Percentiles rank a stretch among this genome's conserved stretches.
Evolutionary conservation across 2,113 vertebrate species (phyloP).

Genomic region (Malurus alboscapulatus): DNA sequence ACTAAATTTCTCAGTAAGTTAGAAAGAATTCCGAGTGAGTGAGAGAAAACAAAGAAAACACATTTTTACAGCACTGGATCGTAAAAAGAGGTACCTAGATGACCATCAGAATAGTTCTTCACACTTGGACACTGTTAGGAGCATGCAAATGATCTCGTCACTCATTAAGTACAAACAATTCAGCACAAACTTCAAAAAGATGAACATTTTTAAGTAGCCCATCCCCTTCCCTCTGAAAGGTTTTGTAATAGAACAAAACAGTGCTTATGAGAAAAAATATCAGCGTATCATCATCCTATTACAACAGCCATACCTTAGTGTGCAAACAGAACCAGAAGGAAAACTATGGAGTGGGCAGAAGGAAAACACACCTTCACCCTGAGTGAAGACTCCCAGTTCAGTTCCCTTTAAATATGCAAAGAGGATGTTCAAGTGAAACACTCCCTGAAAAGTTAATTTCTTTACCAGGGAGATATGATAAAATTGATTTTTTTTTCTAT

Average conservation of each 20-base stretch:
- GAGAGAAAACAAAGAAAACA: neutral
- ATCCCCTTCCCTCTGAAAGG: neutral
- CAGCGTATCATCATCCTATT: neutral
- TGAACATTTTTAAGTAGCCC: neutral
- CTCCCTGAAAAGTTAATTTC: neutral
- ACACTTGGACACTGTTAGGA: neutral
- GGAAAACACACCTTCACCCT: neutral
- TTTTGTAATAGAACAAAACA: neutral
- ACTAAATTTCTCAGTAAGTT: neutral
- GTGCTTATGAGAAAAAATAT: neutral
- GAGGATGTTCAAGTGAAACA: neutral
- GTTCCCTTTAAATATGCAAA: neutral
- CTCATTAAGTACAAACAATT: neutral
- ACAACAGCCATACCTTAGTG: neutral
- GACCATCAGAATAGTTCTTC: neutral
- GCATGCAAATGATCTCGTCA: neutral
- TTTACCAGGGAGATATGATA: neutral
- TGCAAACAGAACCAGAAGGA: neutral
- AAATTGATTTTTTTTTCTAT: neutral
- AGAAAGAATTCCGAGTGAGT: neutral
- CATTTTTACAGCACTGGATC: neutral
- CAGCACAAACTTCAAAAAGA: neutral
- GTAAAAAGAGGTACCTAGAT: neutral
- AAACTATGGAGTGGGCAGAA: neutral
- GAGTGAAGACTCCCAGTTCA: neutral